A percentile compares a stretch with the other conserved stretches of the same genome.
These are phyloP conservation scores for Myotis davidii DNA, from an alignment of 2,113 vertebrate species.

Conservation along the genomic window DNA sequence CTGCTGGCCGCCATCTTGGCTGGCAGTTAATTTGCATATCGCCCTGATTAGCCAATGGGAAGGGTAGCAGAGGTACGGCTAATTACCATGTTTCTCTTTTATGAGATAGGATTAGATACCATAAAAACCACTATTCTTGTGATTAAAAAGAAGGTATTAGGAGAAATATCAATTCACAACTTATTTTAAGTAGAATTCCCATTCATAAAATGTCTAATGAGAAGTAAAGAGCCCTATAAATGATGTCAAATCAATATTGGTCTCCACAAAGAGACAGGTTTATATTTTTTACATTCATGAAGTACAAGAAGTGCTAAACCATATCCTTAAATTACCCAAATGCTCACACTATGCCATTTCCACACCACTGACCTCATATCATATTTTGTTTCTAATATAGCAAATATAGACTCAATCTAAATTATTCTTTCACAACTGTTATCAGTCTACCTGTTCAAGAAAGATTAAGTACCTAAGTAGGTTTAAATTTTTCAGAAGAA, in stretches of 20 bases:
- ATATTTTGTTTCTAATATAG: slow-evolving; percentile 19
- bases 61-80: too few relatives aligned
- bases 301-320: slow-evolving; percentile 9
- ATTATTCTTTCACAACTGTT: background rate
- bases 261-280: background rate
- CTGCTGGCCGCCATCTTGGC: too few relatives aligned
- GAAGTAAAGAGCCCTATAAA: slow-evolving; percentile 24
- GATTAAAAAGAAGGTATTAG: background rate
- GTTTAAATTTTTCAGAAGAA: slow-evolving; percentile 46
- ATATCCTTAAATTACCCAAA: slow-evolving; percentile 26
- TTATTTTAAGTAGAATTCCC: slow-evolving; percentile 43
- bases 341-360: background rate
- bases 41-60: too few relatives aligned
- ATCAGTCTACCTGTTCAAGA: background rate
- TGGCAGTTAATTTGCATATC: too few relatives aligned
- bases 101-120: background rate
- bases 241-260: background rate
- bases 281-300: slow-evolving; percentile 9
- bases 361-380: background rate
- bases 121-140: slow-evolving; percentile 12
- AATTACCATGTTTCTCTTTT: too few relatives aligned
- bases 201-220: slow-evolving; percentile 37
- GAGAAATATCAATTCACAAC: slow-evolving; percentile 12
- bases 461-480: background rate
- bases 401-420: background rate